phyloP scores from a whole-genome alignment of 1,140 invertebrate species.

The Temnothorax nylanderi region DNA sequence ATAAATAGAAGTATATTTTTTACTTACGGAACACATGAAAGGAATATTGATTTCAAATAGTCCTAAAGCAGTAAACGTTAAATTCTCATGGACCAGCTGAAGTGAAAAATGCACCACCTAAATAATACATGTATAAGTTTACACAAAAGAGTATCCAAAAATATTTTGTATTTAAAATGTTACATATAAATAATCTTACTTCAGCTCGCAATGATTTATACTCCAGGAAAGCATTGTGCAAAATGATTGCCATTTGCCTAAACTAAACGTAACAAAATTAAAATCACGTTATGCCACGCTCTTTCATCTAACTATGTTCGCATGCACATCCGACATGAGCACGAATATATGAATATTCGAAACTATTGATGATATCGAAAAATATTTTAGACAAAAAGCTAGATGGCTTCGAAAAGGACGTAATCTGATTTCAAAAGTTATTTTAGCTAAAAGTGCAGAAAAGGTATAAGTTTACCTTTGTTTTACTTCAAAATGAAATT shows the following conservation, averaged over 20 bases:
- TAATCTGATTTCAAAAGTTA: too few relatives aligned
- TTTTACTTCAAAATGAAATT: too few relatives aligned
- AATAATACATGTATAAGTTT: background rate
- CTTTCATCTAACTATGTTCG: too few relatives aligned
- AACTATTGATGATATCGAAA: too few relatives aligned
- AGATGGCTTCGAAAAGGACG: too few relatives aligned
- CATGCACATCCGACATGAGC: too few relatives aligned
- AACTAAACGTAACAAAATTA: conserved; percentile 18
- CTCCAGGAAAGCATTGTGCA: conserved; percentile 26
- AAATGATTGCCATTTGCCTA: conserved; percentile 25
- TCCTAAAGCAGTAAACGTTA: conserved; percentile 26
- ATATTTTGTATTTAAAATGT: background rate
- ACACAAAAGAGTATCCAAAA: background rate
- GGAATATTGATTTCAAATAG: conserved; percentile 24
- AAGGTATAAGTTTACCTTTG: too few relatives aligned
- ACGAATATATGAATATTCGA: too few relatives aligned
- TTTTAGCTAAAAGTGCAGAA: too few relatives aligned
- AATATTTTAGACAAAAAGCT: too few relatives aligned
- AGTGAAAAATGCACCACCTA: conserved; percentile 44
- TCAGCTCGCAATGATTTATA: conserved; percentile 6
- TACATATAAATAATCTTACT: background rate
- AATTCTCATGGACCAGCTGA: conserved; percentile 23
- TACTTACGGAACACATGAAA: conserved; percentile 38
- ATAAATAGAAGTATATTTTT: background rate
- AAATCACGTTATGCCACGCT: background rate